Conservation (phyloP, 2,113 vertebrate species). For the Mola mola region DNA sequence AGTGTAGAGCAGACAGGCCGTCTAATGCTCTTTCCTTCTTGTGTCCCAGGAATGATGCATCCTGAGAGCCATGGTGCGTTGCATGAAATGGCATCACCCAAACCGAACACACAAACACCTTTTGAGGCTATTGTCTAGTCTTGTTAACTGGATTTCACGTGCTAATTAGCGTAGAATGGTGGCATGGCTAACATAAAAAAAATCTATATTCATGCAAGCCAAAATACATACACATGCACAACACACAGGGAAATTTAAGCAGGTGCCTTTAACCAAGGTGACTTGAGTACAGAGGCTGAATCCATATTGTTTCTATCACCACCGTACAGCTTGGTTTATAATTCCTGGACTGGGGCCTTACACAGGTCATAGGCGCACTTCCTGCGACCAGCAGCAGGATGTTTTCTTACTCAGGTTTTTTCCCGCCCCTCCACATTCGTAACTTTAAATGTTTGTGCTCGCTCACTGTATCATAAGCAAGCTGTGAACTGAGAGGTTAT, state of each 20-base stretch:
- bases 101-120: constrained; percentile 69
- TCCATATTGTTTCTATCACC: constrained; percentile 48
- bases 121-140: constrained; percentile 71
- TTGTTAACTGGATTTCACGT: constrained; percentile 75
- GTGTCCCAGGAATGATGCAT: constrained; percentile 68
- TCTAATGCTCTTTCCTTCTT: constrained; percentile 70
- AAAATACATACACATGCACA: constrained; percentile 50
- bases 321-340: constrained; percentile 42
- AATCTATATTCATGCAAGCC: constrained; percentile 66
- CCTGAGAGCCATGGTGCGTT: constrained; percentile 74
- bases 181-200: constrained; percentile 59
- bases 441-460: constrained; percentile 3
- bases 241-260: constrained; percentile 41
- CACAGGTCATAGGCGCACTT: constrained; percentile 30
- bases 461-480: neutral
- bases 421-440: neutral
- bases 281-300: constrained; percentile 35
- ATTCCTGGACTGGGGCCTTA: constrained; percentile 26
- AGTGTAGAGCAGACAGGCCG: constrained; percentile 59
- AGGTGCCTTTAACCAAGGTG: constrained; percentile 68
- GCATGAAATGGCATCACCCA: constrained; percentile 79
- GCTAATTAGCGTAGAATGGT: constrained; percentile 66
- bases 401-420: constrained; percentile 12
- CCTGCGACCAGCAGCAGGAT: constrained; percentile 21
- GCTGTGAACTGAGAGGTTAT: no score